Base-by-base conservation (phyloP, 2,888 invertebrate species). In the Drosophila suboccidentalis region DNA sequence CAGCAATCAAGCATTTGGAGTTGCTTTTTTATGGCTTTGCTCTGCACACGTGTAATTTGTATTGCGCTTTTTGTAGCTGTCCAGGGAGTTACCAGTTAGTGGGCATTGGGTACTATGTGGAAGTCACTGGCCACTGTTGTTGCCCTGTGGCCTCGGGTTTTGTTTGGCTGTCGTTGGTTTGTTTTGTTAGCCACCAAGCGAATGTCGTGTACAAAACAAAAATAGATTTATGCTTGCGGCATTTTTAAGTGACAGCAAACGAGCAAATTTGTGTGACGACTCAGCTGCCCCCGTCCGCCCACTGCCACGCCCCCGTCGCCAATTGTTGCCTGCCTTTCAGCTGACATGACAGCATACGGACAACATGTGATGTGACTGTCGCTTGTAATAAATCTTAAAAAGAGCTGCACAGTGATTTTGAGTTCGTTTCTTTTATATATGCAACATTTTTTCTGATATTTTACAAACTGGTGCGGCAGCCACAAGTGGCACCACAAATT, bases 181-280 rank as follows among this genome's bases (percentile, higher is more conserved):
- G 68, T 71, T 73, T 66, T 73, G 54, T 55, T 66, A 26, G 57
- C 61, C 19, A 46, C 34, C 59, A 41, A 64, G 64, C 67, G 67
- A 76, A 71, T 72, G 69, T 71, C 73, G 80, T 63, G 55, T 55
- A 67, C 78, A 69, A 79, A 85, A 86, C 80, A 82, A 84, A 87
- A 87, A 84, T 81, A 86, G 87, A 86, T 86, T 89, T 86, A 89
- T 89, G 87, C 85, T 86, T 89, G 89, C 87, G 87, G 82, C 84
- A 89, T 87, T 89, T 87, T 87, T 77, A 77, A 82, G 72, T 74
- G 84, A 79, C 82, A 81, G 76, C 72, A 80, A 82, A 76, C 73
- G 72, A 75, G 77, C 67, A 89, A 79, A 82, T 87, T 88, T 78
- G 61, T 86, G 75, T 74, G 69, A 61, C 71, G 32, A 71, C 47